Evolutionary conservation across 2,113 vertebrate species (phyloP), one percentile per base, ranked within the genome.

Genomic region (Cyprinodon tularosa): DNA sequence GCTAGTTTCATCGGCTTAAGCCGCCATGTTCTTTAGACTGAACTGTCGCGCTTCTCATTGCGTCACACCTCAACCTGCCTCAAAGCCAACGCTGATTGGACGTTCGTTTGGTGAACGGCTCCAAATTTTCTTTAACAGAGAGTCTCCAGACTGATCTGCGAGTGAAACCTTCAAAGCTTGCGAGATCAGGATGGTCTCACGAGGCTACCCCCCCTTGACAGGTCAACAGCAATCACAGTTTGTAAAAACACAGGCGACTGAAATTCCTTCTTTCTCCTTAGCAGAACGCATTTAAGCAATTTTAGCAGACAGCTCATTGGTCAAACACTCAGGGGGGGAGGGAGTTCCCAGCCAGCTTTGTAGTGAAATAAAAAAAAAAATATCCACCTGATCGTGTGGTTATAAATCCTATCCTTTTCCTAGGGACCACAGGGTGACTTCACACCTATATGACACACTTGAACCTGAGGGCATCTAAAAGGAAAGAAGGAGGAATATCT

Each of bases 361-460:
- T 71, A 86, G 76, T 76, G 20, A 66, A n/a, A 11, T 14, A 14
- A 40, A 79, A 81, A 89, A 91, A 92, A 83, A 88, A 89, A 88
- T 57, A 86, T 80, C 80, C 84, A 90, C 87, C 88, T 89, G 89
- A 91, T 90, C 4, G 69, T 66, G 61, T 80, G 84, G 83, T 89
- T 87, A 83, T 92, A 86, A 89, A 92, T 90, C 88, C 81, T 40
- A 57, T 78, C 84, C 83, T 81, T 72, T 65, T 86, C 88, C 86
- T 44, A 74, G 40, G 81, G 87, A 89, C 80, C 82, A 79, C 80
- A 87, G 84, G 75, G 86, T 75, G 88, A 90, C 91, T 91, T 88
- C 91, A 90, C 86, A 88, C 88, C 80, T 90, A 76, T 69, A 82
- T 91, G 93, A 92, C 91, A 90, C 84, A 82, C 84, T 91, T 87